Evolutionary conservation across 1,140 invertebrate species (phyloP).

Genomic region (Zaprionus inermis): DNA sequence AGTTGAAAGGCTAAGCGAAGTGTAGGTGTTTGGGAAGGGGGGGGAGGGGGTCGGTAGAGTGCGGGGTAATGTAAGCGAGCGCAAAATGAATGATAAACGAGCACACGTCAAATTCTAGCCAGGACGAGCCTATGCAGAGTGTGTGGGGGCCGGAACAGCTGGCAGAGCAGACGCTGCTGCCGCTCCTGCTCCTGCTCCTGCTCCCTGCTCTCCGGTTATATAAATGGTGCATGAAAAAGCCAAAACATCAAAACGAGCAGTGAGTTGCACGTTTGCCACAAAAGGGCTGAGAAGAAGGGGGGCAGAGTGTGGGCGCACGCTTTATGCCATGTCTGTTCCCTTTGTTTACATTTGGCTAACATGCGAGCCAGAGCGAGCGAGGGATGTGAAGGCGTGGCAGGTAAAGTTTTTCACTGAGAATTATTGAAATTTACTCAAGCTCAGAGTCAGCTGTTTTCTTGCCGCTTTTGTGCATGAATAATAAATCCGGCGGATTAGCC

Average conservation of each 20-base stretch:
- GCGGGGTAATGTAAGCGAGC: slow-evolving; percentile 71
- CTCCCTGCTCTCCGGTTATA: slow-evolving; percentile 55
- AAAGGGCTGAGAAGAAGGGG: not conserved
- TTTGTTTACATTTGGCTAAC: slow-evolving; percentile 75
- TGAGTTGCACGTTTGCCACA: slow-evolving; percentile 71
- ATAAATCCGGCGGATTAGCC: slow-evolving; percentile 62
- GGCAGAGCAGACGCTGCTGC: slow-evolving; percentile 47
- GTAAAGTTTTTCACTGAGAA: slow-evolving; percentile 50
- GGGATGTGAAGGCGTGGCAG: slow-evolving; percentile 10
- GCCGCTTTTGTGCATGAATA: slow-evolving; percentile 55
- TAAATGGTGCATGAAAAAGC: slow-evolving; percentile 82
- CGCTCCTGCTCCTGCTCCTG: not conserved
- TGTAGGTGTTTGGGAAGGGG: not conserved
- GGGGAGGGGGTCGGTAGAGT: not conserved
- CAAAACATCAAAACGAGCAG: slow-evolving; percentile 77
- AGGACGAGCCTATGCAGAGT: slow-evolving; percentile 18
- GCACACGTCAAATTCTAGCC: slow-evolving; percentile 79
- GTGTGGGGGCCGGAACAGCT: slow-evolving; percentile 52
- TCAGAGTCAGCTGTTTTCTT: slow-evolving; percentile 73
- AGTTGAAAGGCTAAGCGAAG: slow-evolving; percentile 20
- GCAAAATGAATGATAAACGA: slow-evolving; percentile 83
- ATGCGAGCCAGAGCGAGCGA: slow-evolving; percentile 22
- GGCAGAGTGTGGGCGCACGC: not conserved
- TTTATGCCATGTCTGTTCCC: slow-evolving; percentile 42
- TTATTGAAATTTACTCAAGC: slow-evolving; percentile 76